Base-by-base conservation (phyloP, 2,113 vertebrate genomes). In the Zeus faber region DNA sequence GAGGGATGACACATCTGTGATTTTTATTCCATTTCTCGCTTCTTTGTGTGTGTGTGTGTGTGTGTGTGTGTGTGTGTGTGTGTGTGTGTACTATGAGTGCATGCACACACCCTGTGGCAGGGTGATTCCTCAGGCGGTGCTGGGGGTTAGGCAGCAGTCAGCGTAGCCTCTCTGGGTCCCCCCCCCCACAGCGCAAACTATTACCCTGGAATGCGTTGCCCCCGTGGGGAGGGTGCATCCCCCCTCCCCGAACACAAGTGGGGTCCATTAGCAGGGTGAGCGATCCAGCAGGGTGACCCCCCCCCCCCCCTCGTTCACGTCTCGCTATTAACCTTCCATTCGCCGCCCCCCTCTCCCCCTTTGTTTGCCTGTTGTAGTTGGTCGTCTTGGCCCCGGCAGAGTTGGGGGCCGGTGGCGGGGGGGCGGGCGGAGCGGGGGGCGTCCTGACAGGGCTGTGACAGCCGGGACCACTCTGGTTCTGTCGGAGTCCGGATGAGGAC, bases 371-470 rank as follows among this genome's bases (percentile, higher is more conserved):
- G 67, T 54, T 23, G 49, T 49, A 26, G 58, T 65, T 49, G 44
- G 35, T 25, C 48, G 57, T 63, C 31, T 9, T 4, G 25, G 40
- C 49, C 44, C 68, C 77, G 82, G 82, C 70, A 67, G 53, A n/a
- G n/a, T n/a, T n/a, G n/a, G n/a, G n/a, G n/a, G n/a, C n/a, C n/a
- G 20, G 27, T 59, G 29, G 18, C 29, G 45, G 6, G 4, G 31
- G 9, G 9, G 31, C 31, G 9, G 31, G 14, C 6, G 18, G 39
- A 8, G n/a, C 17, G 4, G 1, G 16, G 31, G 17, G 50, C 4
- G 46, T 10, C 47, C 56, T 40, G 49, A 45, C 31, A 21, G 41
- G 4, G 4, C 52, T 43, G 35, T 80, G 81, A 83, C 78, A 80
- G 77, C 58, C 35, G 10, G 27, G 55, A 33, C 46, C 8, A 8